Base-by-base conservation (phyloP, 2,888 invertebrate genomes). In the Hermaeophaga mercurialis region DNA sequence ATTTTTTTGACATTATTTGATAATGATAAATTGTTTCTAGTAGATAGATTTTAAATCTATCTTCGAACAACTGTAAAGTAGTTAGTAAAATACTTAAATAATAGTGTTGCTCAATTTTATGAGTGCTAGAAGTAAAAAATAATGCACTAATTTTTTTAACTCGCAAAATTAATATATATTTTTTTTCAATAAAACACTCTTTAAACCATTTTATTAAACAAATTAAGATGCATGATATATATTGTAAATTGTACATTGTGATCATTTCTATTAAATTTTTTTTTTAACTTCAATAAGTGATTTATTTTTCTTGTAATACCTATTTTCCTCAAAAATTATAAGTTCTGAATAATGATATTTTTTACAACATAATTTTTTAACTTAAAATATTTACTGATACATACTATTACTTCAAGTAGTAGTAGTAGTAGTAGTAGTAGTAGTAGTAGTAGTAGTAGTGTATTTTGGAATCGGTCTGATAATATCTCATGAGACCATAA, bases 31-130 rank as follows among this genome's bases (percentile, higher is more conserved):
- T n/a, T n/a, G 15, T 38, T 38, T 18, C 38, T 9, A 6, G 38
- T 38, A 38, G 38, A 38, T 7, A 38, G 28, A 28, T 28, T 28
- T 9, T 9, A 49, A 47, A 38, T 49, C 26, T 39, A 17, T 17
- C 18, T 39, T 14, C 49, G 9, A 28, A 39, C 15, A 39, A 7
- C 9, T 44, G 31, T 18, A 39, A 49, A 48, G 39, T 38, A 48
- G 48, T 9, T 49, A 49, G 49, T 15, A 26, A 39, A 11, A n/a
- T 26, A 48, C 12, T n/a, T n/a, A 28, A 15, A 38, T 39, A 48
- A 39, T 47, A 47, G 47, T n/a, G 31, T 49, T 11, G 39, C 49
- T 49, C 49, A 49, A 39, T 49, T 49, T 39, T 49, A 9, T 49
- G 49, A 49, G 49, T 39, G 39, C 12, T 49, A 49, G 39, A 22